These are phyloP conservation scores for Etheostoma nigrum DNA, from an alignment of 2,797 vertebrate species.

Conservation along the genomic window DNA sequence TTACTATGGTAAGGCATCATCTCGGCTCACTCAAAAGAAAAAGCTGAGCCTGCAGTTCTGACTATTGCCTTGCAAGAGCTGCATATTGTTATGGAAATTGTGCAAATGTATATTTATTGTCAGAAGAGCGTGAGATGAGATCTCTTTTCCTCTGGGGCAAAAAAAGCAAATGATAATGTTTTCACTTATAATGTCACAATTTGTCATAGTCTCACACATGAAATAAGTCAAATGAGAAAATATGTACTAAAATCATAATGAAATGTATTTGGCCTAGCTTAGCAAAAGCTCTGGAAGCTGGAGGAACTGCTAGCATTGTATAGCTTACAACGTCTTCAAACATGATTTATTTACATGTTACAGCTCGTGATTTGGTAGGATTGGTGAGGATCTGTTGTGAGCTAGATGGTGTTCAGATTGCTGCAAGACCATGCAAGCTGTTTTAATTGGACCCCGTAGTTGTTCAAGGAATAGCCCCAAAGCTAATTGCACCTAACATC, in stretches of 20 bases:
- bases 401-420: too few relatives aligned
- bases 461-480: too few relatives aligned
- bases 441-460: too few relatives aligned
- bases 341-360: too few relatives aligned
- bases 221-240: neutral
- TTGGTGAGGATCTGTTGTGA: too few relatives aligned
- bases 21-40: neutral
- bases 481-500: too few relatives aligned
- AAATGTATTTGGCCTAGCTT: too few relatives aligned
- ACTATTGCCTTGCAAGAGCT: neutral
- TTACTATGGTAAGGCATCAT: neutral
- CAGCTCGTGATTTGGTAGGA: too few relatives aligned
- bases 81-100: slow-evolving; percentile 34
- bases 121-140: slow-evolving; percentile 9
- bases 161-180: slow-evolving; percentile 15
- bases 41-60: slow-evolving; percentile 33
- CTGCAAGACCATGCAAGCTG: too few relatives aligned
- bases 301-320: too few relatives aligned
- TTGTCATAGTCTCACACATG: neutral
- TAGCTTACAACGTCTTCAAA: too few relatives aligned
- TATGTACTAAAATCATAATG: neutral
- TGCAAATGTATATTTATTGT: slow-evolving; percentile 4
- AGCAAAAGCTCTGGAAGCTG: too few relatives aligned
- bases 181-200: neutral
- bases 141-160: slow-evolving; percentile 1